A percentile compares a stretch with the other conserved stretches of the same genome.
Conservation (phyloP, 2,797 vertebrate species). For the Rhinatrema bivittatum region DNA sequence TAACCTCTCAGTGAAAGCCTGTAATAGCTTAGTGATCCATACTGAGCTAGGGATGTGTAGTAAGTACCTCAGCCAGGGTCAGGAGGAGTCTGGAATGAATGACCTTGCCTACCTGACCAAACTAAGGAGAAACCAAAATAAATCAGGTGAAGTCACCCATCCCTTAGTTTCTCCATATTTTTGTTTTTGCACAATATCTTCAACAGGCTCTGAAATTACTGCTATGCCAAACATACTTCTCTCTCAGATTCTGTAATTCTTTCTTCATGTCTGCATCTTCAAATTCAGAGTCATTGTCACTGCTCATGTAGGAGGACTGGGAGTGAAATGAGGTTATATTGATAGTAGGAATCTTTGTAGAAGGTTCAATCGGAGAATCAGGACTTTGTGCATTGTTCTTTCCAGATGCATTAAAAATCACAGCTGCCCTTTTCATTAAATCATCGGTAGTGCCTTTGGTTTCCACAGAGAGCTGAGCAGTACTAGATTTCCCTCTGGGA, state of each 20-base stretch:
- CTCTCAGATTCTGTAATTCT: slow-evolving; percentile 83
- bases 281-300: slow-evolving; percentile 94
- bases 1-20: too few species aligned
- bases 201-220: too few species aligned
- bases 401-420: slow-evolving; percentile 76
- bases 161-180: too few species aligned
- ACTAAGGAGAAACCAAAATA: too few species aligned
- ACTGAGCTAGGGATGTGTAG: too few species aligned
- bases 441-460: slow-evolving; percentile 71
- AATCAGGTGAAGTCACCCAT: too few species aligned
- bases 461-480: slow-evolving; percentile 36
- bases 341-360: slow-evolving; percentile 62
- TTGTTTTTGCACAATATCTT: too few species aligned
- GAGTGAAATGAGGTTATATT: slow-evolving; percentile 68
- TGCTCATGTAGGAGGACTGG: slow-evolving; percentile 85
- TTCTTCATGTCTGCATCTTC: slow-evolving; percentile 91
- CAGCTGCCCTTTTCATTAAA: slow-evolving; percentile 82
- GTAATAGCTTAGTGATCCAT: too few species aligned
- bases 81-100: too few species aligned
- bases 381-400: slow-evolving; percentile 71
- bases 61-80: too few species aligned
- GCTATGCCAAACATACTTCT: slow-evolving; percentile 73
- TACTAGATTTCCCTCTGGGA: slow-evolving; percentile 47
- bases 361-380: slow-evolving; percentile 68
- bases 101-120: too few species aligned